Base-by-base conservation (phyloP, 2,888 invertebrate genomes). In the Lamellibrachia satsuma region DNA sequence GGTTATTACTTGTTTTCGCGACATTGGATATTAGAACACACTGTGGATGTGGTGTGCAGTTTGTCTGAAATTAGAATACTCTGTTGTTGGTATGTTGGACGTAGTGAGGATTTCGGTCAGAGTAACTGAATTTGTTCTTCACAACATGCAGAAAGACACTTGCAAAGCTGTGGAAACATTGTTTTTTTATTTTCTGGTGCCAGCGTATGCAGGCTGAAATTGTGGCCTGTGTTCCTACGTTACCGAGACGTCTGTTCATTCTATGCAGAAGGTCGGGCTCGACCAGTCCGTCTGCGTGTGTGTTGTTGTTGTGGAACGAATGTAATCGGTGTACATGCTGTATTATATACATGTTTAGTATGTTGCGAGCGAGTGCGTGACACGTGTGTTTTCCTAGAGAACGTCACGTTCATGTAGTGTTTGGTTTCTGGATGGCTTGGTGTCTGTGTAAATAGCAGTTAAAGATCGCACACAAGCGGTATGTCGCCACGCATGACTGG, bases 11-110 rank as follows among this genome's bases (percentile, higher is more conserved):
- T 75, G 22, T 75, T 75, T 75, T 22, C 75, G n/a, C 22, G 22
- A n/a, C 75, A 22, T 75, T 75, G 75, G 75, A 75, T 22, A 75
- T 75, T 75, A 75, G 75, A 75, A 75, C n/a, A 75, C 75, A 75
- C 75, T 75, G 75, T 75, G 15, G 75, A 22, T 75, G 22, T 39
- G 39, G 39, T 39, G 39, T 39, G 39, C 39, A 39, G 39, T 39
- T 39, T 39, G 39, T 39, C 39, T 1, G 39, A 75, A 75, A 75
- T 75, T 75, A 75, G 75, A 75, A 75, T 75, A 75, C 75, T 22
- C 75, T 75, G 75, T 75, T 75, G 75, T 75, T 75, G 22, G 22
- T 22, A n/a, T 75, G 75, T 22, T 75, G 75, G 75, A n/a, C 22
- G 75, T 75, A n/a, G 75, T 75, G 11, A 22, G 75, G 4, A 4